A percentile compares a stretch with the other conserved stretches of the same genome.
Evolutionary conservation across 2,888 invertebrate genomes (phyloP).

Genomic region (Clistopyga incitator): DNA sequence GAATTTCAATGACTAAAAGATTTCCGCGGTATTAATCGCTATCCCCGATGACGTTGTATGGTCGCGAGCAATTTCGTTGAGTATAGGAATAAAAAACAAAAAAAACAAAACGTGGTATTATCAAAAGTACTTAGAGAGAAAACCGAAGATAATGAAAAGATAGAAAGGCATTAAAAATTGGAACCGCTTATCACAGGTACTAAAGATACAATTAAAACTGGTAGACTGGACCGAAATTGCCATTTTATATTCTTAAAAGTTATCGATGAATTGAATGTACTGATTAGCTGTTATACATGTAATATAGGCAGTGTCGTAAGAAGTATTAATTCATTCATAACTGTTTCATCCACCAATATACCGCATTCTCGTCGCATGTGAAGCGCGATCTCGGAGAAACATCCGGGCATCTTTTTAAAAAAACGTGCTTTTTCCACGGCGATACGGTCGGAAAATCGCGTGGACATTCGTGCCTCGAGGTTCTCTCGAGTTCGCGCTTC

Average conservation of each 20-base stretch:
- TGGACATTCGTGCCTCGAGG: neutral
- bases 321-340: conserved; percentile 60
- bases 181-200: conserved; percentile 68
- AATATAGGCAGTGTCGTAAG: conserved; percentile 78
- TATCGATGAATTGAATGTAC: conserved; percentile 66
- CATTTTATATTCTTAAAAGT: conserved; percentile 62
- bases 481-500: conserved; percentile 49
- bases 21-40: conserved; percentile 54
- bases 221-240: conserved; percentile 66
- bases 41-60: conserved; percentile 40
- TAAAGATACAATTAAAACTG: conserved; percentile 68
- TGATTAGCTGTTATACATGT: conserved; percentile 65
- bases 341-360: conserved; percentile 50
- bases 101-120: conserved; percentile 23
- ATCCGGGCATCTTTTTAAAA: neutral
- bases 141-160: conserved; percentile 50
- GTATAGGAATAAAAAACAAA: conserved; percentile 29
- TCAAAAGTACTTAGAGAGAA: conserved; percentile 32
- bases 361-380: conserved; percentile 46
- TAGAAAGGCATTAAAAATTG: conserved; percentile 43
- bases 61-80: conserved; percentile 70
- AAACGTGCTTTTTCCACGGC: neutral
- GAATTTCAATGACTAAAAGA: conserved; percentile 70
- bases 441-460: neutral
- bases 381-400: conserved; percentile 43